Evolutionary conservation across 2,113 vertebrate species (phyloP).

Genomic region (Podiceps cristatus): DNA sequence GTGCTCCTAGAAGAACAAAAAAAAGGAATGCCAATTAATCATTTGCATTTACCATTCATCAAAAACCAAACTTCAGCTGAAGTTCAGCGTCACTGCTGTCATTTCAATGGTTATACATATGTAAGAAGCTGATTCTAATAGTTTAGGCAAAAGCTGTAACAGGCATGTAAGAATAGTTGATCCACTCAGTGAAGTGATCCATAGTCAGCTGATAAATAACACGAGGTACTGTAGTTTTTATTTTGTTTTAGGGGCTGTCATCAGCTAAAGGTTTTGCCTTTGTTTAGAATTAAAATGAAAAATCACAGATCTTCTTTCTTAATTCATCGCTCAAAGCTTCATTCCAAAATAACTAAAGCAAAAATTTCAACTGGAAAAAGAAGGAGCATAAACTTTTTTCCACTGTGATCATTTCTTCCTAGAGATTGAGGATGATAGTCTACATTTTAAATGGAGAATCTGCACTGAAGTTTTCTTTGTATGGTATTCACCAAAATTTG

Average conservation of each 20-base stretch:
- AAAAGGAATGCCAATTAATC: background rate
- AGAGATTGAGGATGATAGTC: background rate
- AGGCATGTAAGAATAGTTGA: background rate
- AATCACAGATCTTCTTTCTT: background rate
- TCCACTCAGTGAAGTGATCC: background rate
- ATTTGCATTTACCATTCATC: background rate
- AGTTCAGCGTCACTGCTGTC: background rate
- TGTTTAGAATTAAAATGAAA: background rate
- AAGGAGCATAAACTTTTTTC: background rate
- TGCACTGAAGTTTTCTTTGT: background rate
- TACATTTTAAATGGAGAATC: background rate
- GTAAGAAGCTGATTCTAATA: background rate
- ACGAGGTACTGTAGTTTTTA: background rate
- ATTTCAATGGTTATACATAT: background rate
- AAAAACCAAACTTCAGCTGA: background rate
- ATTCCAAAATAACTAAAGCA: background rate
- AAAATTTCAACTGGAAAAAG: background rate
- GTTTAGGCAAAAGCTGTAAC: background rate
- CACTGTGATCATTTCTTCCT: background rate
- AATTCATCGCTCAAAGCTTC: background rate
- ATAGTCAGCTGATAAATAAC: background rate
- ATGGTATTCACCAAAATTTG: background rate
- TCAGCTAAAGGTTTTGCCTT: background rate
- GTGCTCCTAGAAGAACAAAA: background rate
- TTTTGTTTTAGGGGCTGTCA: background rate